Base-by-base conservation (phyloP, 1,140 invertebrate species). In the Mamestra configurata region DNA sequence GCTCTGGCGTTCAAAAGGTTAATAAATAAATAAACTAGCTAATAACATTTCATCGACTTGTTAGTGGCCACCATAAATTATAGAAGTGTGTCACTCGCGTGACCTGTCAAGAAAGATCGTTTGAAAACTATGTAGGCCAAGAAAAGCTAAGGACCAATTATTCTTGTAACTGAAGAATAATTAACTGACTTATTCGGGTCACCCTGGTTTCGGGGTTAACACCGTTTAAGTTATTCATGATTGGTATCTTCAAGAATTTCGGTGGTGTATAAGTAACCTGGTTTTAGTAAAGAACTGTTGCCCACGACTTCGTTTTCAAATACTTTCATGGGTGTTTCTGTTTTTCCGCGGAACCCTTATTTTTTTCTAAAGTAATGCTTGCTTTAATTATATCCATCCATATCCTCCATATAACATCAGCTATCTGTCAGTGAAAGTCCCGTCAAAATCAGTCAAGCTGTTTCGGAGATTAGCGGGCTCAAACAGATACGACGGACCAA, bases 61-160 rank as follows among this genome's bases (percentile, higher is more conserved):
- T 15, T 31, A 15, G 27, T 37, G 37, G n/a, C 59, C 7, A 70
- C 40, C 53, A 76, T 75, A 22, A 75, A 49, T 59, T 59, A 35
- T 59, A 31, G 18, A 61, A 61, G 1, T 49, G 40, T 76, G 57
- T 61, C 73, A 49, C 13, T 76, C 73, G 57, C 57, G 73, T 76
- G 73, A 76, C 73, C 73, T 20, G 57, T 15, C 13, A 49, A n/a
- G n/a, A 35, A 75, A 59, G 40, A 57, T 37, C 43, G 49, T 18
- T 43, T n/a, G 7, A 43, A 13, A 49, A 43, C 40, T 76, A 76
- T 76, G 57, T 76, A 64, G 73, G 73, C 10, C 73, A 76, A 76
- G 73, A 76, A 76, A 75, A 8, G 22, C 18, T 18, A 46, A 76
- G 57, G 73, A 57, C 55, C 57, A 24, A 76, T 61, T 15, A 76